Evolutionary conservation across 2,888 invertebrate species (phyloP).

Genomic region (Dinocampus coccinellae): DNA sequence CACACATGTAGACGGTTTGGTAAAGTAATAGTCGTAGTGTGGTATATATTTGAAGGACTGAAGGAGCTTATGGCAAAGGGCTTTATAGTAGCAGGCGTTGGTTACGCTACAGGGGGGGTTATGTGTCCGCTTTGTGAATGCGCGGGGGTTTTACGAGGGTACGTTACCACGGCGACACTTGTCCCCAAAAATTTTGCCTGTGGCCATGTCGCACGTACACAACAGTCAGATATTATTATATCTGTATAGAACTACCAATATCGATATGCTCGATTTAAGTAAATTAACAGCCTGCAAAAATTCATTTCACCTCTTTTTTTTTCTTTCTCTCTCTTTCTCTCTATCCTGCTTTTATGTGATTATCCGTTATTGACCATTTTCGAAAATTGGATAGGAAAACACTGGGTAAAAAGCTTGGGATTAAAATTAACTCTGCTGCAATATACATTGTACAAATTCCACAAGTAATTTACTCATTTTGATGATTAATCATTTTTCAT

Average conservation of each 20-base stretch:
- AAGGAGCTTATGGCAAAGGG: constrained; percentile 13
- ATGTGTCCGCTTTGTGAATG: constrained; percentile 2
- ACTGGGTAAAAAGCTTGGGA: background rate
- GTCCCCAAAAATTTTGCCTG: constrained; percentile 43
- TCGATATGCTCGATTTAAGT: constrained; percentile 31
- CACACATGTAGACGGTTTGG: constrained; percentile 2
- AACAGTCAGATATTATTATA: background rate
- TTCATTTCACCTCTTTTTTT: background rate
- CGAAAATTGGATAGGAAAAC: constrained; percentile 15
- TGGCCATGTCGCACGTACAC: constrained; percentile 23
- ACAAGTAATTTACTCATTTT: too few species aligned
- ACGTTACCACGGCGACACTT: constrained; percentile 55
- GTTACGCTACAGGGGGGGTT: constrained; percentile 32
- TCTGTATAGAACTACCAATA: background rate
- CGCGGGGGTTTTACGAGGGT: constrained; percentile 49
- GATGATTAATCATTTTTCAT: too few species aligned
- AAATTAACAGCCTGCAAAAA: constrained; percentile 33
- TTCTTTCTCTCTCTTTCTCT: too few species aligned
- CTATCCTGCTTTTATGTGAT: background rate
- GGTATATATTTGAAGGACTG: background rate
- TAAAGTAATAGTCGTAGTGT: constrained; percentile 9
- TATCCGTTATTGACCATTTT: constrained; percentile 16
- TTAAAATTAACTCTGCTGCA: background rate
- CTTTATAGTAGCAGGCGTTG: constrained; percentile 29
- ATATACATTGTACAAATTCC: background rate